Evolutionary conservation across 2,797 vertebrate genomes (phyloP), one percentile per base, ranked within the genome.

Genomic region (Petrocephalus schoutedeni): DNA sequence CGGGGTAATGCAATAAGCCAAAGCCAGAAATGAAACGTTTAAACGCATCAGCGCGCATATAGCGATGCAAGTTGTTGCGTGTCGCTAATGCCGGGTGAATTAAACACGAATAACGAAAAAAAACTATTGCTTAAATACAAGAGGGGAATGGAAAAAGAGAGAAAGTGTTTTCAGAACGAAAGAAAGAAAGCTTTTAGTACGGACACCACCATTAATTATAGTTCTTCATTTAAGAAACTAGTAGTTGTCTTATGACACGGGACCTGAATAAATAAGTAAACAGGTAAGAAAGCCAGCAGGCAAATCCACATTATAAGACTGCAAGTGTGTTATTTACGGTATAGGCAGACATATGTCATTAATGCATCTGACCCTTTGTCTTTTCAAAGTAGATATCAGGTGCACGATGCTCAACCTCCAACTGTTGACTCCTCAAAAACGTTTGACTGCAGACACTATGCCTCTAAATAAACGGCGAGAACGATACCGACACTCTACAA

Each of bases 371-470:
- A 84, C 10, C 82, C 49, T 28, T 56, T 4, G 74, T 82, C 77
- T 19, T 32, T 86, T 86, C 16, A 59, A 86, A 86, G 85, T 86
- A 28, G 6, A 36, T 6, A 16, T 58, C 54, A 86, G 56, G 32
- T 23, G 56, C 54, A 59, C 56, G 8, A 53, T 21, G 10, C 45
- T 51, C 51, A 85, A 36, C 36, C 32, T 59, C 56, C 85, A 86
- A 86, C 85, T 86, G 85, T 86, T 86, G 85, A 86, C 32, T 86
- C 19, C 14, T 19, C 8, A 54, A 36, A 23, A 84, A 84, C 74
- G 8, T n/a, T 80, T n/a, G 45, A 80, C 16, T 80, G 74, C 7
- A 45, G 41, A n/a, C 74, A 80, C 74, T n/a, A 21, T 49, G 19
- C 19, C 74, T 7, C 16, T 80, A 45, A 80, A 80, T n/a, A 6